Base-by-base conservation (phyloP, 2,888 invertebrate genomes). In the Zaprionus lineosus region DNA sequence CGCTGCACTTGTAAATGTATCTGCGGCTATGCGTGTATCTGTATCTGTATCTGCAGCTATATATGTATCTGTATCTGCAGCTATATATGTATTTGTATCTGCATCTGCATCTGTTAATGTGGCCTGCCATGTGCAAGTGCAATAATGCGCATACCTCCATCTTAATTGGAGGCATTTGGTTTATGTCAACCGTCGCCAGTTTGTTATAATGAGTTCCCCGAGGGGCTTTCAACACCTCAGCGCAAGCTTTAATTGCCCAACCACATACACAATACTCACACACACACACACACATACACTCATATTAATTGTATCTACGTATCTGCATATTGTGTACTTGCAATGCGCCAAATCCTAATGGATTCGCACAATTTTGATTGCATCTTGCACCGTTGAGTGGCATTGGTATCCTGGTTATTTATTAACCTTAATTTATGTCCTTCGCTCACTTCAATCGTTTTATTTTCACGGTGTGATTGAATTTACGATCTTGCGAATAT, bases 111-210 rank as follows among this genome's bases (percentile, higher is more conserved):
- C 21, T 39, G 39, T n/a, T n/a, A n/a, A n/a, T n/a, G n/a, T n/a
- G 5, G 39, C 41, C 24, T 56, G 19, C 24, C 15, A 34, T 11
- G 9, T 26, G 57, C 34, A 59, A 39, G 12, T 31, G 63, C 36
- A 70, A 69, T 66, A 59, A 59, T 9, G 44, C 29, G 51, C 58
- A 33, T 36, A 55, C 58, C 48, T 51, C 19, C 11, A 57, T 36
- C 64, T 74, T 86, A 68, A 81, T 75, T 70, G 79, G 64, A 90
- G 3, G 91, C 92, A 37, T 91, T 91, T 87, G 91, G 55, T 91
- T 91, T 72, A 62, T 83, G 83, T 88, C 84, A 59, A 84, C 81
- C 9, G 90, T 88, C 48, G 90, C 85, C 5, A 90, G 78, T 53
- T 90, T 85, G 79, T 74, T 88, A 79, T 87, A 88, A 84, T 88